A percentile compares a stretch with the other conserved stretches of the same genome.
phyloP scores from a whole-genome alignment of 2,888 invertebrate genomes.

The Spisula subtruncata region DNA sequence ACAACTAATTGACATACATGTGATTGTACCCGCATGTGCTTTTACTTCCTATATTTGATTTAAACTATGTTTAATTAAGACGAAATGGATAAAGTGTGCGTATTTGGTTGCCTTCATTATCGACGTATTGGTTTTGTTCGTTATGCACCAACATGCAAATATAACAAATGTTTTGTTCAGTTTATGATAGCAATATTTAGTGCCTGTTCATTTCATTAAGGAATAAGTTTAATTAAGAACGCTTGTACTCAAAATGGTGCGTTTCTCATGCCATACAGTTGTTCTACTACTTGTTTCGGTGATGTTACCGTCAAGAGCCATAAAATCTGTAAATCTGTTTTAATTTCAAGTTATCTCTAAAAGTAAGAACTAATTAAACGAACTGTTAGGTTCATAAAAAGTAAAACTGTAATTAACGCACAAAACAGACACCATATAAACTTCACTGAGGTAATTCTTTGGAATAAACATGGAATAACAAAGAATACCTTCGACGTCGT shows the following conservation, averaged over 20 bases:
- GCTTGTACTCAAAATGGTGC: neutral
- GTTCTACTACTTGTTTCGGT: neutral
- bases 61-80: neutral
- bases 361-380: neutral
- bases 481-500: neutral
- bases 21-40: neutral
- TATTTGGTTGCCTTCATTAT: neutral
- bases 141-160: neutral
- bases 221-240: neutral
- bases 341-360: neutral
- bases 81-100: neutral
- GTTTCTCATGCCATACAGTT: neutral
- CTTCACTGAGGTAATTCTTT: neutral
- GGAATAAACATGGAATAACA: neutral
- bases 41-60: neutral
- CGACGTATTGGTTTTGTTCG: neutral
- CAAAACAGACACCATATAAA: neutral
- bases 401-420: neutral
- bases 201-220: neutral
- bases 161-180: neutral
- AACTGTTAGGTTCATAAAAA: neutral
- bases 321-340: constrained; percentile 8
- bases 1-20: neutral
- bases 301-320: neutral
- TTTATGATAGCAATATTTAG: neutral